These are phyloP conservation scores for Aythya baeri DNA, from an alignment of 2,113 vertebrate genomes.

Conservation along the genomic window DNA sequence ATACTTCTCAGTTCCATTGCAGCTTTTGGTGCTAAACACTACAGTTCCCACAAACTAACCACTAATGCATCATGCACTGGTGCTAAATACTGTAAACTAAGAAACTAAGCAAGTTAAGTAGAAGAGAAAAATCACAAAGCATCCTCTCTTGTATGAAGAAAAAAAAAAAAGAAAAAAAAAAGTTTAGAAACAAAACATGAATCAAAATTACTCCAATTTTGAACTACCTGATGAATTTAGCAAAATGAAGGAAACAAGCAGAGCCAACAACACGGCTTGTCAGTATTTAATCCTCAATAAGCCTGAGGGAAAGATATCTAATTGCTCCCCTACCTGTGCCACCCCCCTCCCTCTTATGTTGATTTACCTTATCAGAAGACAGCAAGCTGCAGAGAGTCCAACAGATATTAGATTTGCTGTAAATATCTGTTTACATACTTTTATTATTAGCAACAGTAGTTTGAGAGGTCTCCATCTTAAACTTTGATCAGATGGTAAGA, in stretches of 20 bases:
- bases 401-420: background rate
- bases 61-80: background rate
- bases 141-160: background rate
- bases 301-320: background rate
- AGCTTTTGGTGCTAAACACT: background rate
- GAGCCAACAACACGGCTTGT: background rate
- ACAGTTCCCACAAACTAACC: background rate
- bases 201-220: background rate
- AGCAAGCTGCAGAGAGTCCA: background rate
- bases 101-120: background rate
- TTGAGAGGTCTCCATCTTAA: background rate
- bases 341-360: background rate
- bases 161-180: background rate
- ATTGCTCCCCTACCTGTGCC: background rate
- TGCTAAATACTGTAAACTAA: background rate
- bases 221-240: background rate
- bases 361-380: slow-evolving; percentile 9
- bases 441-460: background rate
- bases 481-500: background rate
- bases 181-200: background rate
- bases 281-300: background rate
- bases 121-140: background rate
- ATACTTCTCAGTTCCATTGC: background rate
- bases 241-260: background rate
- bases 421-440: background rate